Base-by-base conservation (phyloP, 2,888 invertebrate species). In the Orthonevra nobilis region DNA sequence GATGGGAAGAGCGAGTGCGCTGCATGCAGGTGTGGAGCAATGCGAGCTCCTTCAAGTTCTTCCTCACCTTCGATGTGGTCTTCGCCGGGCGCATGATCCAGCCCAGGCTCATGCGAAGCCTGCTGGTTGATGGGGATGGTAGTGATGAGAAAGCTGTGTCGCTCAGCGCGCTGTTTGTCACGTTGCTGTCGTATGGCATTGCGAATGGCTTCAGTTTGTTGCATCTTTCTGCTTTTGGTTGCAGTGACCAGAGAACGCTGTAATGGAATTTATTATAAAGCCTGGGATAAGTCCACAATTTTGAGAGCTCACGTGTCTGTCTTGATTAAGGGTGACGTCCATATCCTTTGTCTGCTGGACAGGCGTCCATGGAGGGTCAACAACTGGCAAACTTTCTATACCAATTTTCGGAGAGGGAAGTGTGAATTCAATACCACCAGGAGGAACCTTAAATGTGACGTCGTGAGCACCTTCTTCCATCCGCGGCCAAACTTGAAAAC, bases 301-400 rank as follows among this genome's bases (percentile, higher is more conserved):
- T 5, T 23, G 23, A 4, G 3, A 4, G 90, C 92, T 91, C 90
- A 96, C 96, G 89, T 97, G 96, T 89, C 97, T 93, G 86, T 99
- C 99, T 89, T 99, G 98, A 89, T 98, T 98, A 60, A 99, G 92
- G 0, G 98, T 97, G 84, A 99, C 97, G 90, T 99, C 99, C 92
- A 99, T 98, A 68, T 99, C 98, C 90, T 99, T 99, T 14, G 97
- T 97, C 89, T 98, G 98, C 66, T 97, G 96, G 86, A 97, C 95
- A 1, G 99, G 97, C 91, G 96, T 96, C 99, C 99, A 99, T 0
- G 99, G 99, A 7, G 99, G 98, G 90, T 99, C 99, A 0, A 98
- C 96, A 0, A 98, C 97, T 0, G 97, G 96, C 73, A 96, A 89
- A 23, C 96, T 95, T 89, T 97, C 98, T 34, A 98, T 95, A 2